phyloP scores from a whole-genome alignment of 1,140 invertebrate species.

The Aphidius ervi region DNA sequence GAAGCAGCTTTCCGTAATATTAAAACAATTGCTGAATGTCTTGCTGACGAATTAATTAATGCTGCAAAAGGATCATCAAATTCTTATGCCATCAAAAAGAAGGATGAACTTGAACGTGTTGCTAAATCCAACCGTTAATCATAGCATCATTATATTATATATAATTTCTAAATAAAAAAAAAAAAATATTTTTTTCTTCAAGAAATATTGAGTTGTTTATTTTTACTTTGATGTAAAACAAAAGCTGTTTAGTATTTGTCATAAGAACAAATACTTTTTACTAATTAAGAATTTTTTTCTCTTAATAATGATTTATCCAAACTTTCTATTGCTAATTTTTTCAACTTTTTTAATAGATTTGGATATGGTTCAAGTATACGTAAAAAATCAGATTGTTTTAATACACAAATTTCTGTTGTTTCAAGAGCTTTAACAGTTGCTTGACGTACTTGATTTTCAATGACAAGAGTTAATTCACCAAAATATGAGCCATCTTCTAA shows the following conservation, averaged over 20 bases:
- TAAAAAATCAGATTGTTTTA: conserved; percentile 51
- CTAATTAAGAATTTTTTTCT: conserved; percentile 7
- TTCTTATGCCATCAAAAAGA: conserved; percentile 99
- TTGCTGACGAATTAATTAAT: conserved; percentile 99
- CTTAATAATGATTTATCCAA: conserved; percentile 27
- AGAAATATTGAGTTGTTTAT: not conserved
- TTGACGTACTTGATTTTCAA: conserved; percentile 51
- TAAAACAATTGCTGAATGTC: conserved; percentile 98
- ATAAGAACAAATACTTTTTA: too few species aligned
- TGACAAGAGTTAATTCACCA: conserved; percentile 49
- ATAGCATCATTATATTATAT: conserved; percentile 25
- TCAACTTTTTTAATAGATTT: conserved; percentile 35
- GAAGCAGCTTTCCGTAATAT: conserved; percentile 99
- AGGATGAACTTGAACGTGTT: conserved; percentile 99
- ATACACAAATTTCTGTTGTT: conserved; percentile 53
- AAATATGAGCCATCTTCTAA: conserved; percentile 47
- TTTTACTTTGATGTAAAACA: not conserved
- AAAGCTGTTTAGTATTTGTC: not conserved
- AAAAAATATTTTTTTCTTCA: conserved; percentile 5
- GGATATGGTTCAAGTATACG: conserved; percentile 35
- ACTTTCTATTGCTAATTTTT: conserved; percentile 34
- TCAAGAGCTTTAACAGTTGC: conserved; percentile 56
- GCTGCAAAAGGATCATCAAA: conserved; percentile 99
- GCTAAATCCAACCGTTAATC: conserved; percentile 99
- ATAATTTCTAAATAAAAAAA: conserved; percentile 30